phyloP scores from a whole-genome alignment of 2,888 invertebrate species.

The Andrena bucephala region DNA sequence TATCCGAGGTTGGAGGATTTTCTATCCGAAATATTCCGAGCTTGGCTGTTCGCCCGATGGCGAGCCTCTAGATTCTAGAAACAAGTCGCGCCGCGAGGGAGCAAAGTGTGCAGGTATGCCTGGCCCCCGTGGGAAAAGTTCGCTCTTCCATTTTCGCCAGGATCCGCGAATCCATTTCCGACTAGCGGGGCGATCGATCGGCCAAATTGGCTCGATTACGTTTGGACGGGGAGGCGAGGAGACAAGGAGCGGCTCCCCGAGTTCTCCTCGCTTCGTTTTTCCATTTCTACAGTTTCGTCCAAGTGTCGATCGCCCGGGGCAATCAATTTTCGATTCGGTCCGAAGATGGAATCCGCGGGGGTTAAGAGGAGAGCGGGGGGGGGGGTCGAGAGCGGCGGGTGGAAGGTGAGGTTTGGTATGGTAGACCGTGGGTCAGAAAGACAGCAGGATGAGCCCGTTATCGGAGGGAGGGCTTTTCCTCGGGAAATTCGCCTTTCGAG shows the following conservation, averaged over 20 bases:
- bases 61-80: background rate
- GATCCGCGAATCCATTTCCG: slow-evolving; percentile 2
- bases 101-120: background rate
- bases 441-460: slow-evolving; percentile 40
- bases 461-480: slow-evolving; percentile 26
- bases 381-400: background rate
- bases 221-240: background rate
- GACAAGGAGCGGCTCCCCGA: slow-evolving; percentile 6
- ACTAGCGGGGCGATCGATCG: slow-evolving; percentile 13
- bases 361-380: background rate
- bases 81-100: background rate
- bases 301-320: slow-evolving; percentile 30
- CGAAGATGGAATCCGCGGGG: slow-evolving; percentile 3
- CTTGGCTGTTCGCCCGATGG: too few species aligned
- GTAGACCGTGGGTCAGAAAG: slow-evolving; percentile 7
- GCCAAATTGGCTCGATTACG: slow-evolving; percentile 12
- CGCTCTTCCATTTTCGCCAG: background rate
- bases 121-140: background rate
- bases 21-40: too few species aligned
- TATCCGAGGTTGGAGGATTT: too few species aligned
- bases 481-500: slow-evolving; percentile 56
- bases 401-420: background rate
- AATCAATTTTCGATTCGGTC: slow-evolving; percentile 54
- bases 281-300: slow-evolving; percentile 20
- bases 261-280: background rate